These are phyloP conservation scores for Aricia artaxerxes DNA, from an alignment of 2,888 invertebrate genomes.

Conservation along the genomic window DNA sequence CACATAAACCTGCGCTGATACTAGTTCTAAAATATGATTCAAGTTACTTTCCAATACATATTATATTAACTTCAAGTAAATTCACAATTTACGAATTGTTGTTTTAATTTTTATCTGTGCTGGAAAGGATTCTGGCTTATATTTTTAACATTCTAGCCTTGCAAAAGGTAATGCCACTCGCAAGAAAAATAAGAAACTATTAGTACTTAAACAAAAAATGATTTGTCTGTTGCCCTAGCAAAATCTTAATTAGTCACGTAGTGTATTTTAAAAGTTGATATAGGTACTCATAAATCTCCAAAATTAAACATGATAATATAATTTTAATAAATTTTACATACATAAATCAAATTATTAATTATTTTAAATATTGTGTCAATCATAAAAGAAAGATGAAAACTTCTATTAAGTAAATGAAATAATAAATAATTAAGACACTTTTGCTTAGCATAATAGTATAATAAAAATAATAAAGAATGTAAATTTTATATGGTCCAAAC, in stretches of 20 bases:
- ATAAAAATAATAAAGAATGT: not conserved
- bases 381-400: not conserved
- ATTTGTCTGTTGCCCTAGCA: not conserved
- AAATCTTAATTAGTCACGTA: not conserved
- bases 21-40: not conserved
- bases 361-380: not conserved
- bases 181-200: not conserved
- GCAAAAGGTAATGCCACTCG: not conserved
- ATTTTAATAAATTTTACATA: not conserved
- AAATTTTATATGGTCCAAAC: not conserved
- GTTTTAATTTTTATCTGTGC: not conserved
- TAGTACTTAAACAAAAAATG: not conserved
- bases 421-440: constrained; percentile 20
- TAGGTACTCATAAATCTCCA: not conserved
- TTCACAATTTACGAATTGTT: not conserved
- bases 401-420: not conserved
- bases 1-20: not conserved
- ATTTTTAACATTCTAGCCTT: not conserved
- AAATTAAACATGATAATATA: not conserved
- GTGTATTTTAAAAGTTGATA: not conserved
- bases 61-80: not conserved
- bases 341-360: not conserved
- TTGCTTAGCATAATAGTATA: not conserved
- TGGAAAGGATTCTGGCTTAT: not conserved
- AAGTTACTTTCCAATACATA: not conserved